Base-by-base conservation (phyloP, 2,888 invertebrate genomes). In the Oscheius sp. region DNA sequence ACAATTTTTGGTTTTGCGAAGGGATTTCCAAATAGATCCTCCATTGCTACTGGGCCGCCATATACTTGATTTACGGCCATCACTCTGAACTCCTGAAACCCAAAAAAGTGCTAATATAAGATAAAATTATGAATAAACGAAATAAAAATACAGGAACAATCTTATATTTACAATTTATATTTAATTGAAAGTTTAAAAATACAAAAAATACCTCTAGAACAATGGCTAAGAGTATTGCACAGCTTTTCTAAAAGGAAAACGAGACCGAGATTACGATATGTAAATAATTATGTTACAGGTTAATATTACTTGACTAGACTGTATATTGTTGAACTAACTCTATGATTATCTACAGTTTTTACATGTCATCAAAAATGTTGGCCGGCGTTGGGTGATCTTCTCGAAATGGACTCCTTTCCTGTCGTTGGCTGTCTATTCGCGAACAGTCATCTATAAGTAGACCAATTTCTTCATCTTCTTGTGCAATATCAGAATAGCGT, bases 21-120 rank as follows among this genome's bases (percentile, higher is more conserved):
- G 20, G 81, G 81, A 72, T 81, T 79, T 20, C 78, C 79, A 55
- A 81, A 81, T 31, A 81, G 65, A 29, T 79, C 74, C 53, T 81
- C 81, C 74, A 81, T 75, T n/a, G 27, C 50, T n/a, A 61, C 52
- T 10, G 39, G 37, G 39, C 55, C 33, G 31, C 10, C 27, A 46
- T 55, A 55, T 31, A 55, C 23, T 31, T 45, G 25, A 27, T 12
- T 37, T 6, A 15, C 37, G 37, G 42, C 12, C 42, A 42, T 42
- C 12, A n/a, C n/a, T n/a, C n/a, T n/a, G n/a, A n/a, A n/a, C n/a
- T n/a, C n/a, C n/a, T n/a, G n/a, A n/a, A n/a, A n/a, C 12, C 42
- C 17, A 42, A 42, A 42, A 12, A 10, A 34, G 31, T 31, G 17
- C 4, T 57, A 12, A 31, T 15, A 33, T 4, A 23, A 10, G 27